Evolutionary conservation across 1,140 invertebrate species (phyloP), one percentile per base, ranked within the genome.

Genomic region (Prorops nasuta): DNA sequence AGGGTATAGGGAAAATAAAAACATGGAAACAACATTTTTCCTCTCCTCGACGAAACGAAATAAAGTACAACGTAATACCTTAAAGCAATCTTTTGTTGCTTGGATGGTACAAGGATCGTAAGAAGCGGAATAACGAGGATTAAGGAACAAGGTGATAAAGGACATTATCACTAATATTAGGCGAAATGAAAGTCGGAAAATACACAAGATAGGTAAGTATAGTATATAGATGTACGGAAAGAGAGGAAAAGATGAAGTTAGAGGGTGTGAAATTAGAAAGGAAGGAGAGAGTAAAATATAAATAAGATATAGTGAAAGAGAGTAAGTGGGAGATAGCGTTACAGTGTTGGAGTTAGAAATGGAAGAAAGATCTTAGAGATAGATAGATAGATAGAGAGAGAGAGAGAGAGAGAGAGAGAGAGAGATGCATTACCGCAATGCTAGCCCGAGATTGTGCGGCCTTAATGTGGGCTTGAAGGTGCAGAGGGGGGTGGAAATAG

Each of bases 401-500:
- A 64, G 53, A 67, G 43, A 72, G 64, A 76, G 58, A 71, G 50
- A 72, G 66, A 77, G 63, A 74, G 66, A 72, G 60, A 76, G 63
- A 77, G 70, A 77, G 65, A 83, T 85, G 86, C 86, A 89, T 89
- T 91, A 94, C 91, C 91, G 90, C 87, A 77, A 77, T 76, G 86
- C 89, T 87, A 84, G 88, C 90, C 87, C 90, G 91, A 86, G 88
- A 88, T 87, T 91, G 89, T 87, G 91, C 84, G 77, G 87, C 92
- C 89, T 96, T 96, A 88, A 96, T 92, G 90, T 95, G 92, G 84
- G 92, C 92, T 90, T 95, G 92, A 81, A 97, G 92, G 90, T 97
- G 93, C 86, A 93, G 87, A 86, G 91, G 90, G 84, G 91, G 91
- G 85, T 94, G 91, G 86, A 93, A 94, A 91, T 94, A 94, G 87